Evolutionary conservation across 2,113 vertebrate species (phyloP), one percentile per base, ranked within the genome.

Genomic region (Sylvicapra grimmia): DNA sequence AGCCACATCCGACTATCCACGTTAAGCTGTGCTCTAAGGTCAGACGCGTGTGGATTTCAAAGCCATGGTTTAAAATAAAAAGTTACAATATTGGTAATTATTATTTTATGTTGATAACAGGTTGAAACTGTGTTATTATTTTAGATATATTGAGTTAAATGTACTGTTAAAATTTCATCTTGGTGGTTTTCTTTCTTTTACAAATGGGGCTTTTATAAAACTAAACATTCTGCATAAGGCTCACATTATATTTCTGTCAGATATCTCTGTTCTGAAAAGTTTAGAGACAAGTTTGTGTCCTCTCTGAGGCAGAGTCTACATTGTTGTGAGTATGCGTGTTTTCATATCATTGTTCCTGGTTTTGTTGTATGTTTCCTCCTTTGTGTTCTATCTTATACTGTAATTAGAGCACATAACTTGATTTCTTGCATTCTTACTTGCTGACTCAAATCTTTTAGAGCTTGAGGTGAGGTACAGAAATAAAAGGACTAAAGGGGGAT

Each of bases 111-210:
- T 29, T 58, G 53, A 36, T 36, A 59, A 13, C 10, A 80, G 58
- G 33, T 85, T 85, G 44, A 91, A 63, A 58, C 40, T 27, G 36
- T 36, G n/a, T 47, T 59, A 54, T 13, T 79, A 33, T 53, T 85
- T 88, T 63, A n/a, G 53, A 25, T 89, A 33, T 72, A 33, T n/a
- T 36, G 44, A 65, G n/a, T 65, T 88, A 96, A 79, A 61, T 33
- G 7, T 23, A 56, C 49, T 68, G 2, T 80, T 94, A 58, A 12
- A 47, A 49, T 68, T 68, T 79, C 8, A 89, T 25, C 4, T 75
- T 12, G 63, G 83, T 79, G n/a, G 11, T 68, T 94, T 51, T 93
- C 54, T n/a, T 93, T 90, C 83, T 77, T 92, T 84, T 23, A 15
- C 31, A 27, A 72, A 77, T 7, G 36, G 56, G 19, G 29, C 36